Conservation (phyloP, 1,140 invertebrate species). For the Cherax destructor region DNA sequence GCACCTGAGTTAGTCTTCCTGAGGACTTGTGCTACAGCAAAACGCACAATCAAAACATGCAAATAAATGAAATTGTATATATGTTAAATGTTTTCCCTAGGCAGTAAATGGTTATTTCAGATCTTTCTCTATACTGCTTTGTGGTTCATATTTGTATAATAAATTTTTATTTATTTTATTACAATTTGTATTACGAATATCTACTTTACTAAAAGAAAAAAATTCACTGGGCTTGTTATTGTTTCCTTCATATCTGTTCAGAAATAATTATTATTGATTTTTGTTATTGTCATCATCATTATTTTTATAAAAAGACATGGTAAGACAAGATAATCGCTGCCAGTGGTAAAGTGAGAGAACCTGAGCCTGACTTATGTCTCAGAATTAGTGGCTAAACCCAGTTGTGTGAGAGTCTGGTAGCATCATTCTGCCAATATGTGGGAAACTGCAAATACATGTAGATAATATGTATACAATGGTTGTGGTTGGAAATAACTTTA, state of each 20-base stretch:
- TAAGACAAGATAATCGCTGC: background rate
- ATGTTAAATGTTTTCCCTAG: background rate
- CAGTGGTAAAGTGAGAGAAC: background rate
- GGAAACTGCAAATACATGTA: background rate
- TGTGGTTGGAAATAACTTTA: background rate
- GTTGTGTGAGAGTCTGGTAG: background rate
- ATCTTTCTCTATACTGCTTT: background rate
- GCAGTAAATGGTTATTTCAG: background rate
- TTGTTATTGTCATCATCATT: background rate
- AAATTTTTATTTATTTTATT: background rate
- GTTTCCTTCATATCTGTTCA: background rate
- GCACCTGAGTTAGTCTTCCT: background rate
- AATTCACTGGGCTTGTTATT: background rate
- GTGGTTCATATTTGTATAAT: background rate
- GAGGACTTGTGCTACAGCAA: background rate
- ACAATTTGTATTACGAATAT: background rate
- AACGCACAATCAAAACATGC: background rate
- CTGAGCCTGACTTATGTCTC: too few species aligned
- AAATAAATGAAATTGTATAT: background rate
- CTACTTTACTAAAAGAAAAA: too few species aligned
- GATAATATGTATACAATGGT: background rate
- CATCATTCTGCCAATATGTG: background rate
- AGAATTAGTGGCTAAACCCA: too few species aligned
- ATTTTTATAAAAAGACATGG: background rate
- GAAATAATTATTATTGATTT: background rate